Base-by-base conservation (phyloP, 2,888 invertebrate genomes). In the Marronus borbonicus region DNA sequence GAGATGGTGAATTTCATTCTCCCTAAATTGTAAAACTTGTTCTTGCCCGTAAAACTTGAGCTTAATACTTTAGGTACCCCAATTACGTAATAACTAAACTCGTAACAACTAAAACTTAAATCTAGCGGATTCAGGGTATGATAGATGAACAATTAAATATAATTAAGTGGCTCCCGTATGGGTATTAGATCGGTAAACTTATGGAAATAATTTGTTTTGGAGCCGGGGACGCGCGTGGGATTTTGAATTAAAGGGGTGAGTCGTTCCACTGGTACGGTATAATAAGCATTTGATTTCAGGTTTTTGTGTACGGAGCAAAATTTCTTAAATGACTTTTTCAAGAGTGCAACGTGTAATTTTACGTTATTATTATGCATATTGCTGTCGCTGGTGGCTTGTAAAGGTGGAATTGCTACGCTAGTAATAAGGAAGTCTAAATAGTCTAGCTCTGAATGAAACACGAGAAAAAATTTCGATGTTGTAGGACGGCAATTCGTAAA, bases 31-130 rank as follows among this genome's bases (percentile, higher is more conserved):
- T 60, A 60, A 60, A 60, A 24, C 60, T 60, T 60, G 24, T 60
- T 60, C 20, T 60, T 60, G 28, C 60, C 60, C 60, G 60, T 60
- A 60, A 60, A 60, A 60, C 28, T 60, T 24, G 28, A 55, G 60
- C 60, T 60, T 60, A 60, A 60, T 60, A 60, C 60, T 60, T 60
- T 60, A 60, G 60, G 60, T 68, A 68, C 50, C 68, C 72, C 60
- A 72, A 72, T 72, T 72, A 72, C 14, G 36, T 72, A 72, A 72
- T 72, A 72, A 72, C 72, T 72, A 72, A 72, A 44, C 58, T 72
- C 20, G 28, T 39, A 24, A 31, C 44, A 60, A 72, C 60, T 72
- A 72, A 44, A 72, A 72, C 72, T 72, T 72, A 72, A 72, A 72
- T 72, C 72, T 72, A 44, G 39, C 17, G 60, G 72, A 72, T 72